Evolutionary conservation across 2,113 vertebrate genomes (phyloP).

Genomic region (Eubucco bourcierii): DNA sequence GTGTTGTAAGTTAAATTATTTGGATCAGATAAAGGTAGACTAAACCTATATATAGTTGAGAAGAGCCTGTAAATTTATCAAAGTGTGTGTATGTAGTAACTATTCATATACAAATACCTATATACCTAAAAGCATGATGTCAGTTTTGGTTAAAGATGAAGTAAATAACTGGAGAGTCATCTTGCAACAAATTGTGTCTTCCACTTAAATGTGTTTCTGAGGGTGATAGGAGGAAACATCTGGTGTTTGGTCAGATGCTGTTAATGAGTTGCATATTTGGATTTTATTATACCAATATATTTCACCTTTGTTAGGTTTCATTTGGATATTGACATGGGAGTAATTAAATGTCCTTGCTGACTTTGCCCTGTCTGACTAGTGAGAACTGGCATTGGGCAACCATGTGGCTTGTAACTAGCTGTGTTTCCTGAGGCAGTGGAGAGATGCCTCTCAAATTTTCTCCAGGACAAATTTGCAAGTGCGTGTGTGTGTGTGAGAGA

Average conservation of each 20-base stretch:
- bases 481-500: not conserved
- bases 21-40: not conserved
- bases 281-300: not conserved
- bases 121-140: constrained; percentile 13
- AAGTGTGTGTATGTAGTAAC: not conserved
- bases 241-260: constrained; percentile 23
- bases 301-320: constrained; percentile 9
- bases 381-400: not conserved
- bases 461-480: not conserved
- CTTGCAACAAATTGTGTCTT: constrained; percentile 19
- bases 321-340: not conserved
- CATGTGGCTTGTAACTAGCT: not conserved
- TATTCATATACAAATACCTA: constrained; percentile 15
- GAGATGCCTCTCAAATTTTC: not conserved
- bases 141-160: not conserved
- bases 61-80: not conserved
- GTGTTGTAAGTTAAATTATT: not conserved
- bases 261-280: not conserved
- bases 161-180: not conserved
- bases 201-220: not conserved
- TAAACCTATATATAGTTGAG: not conserved
- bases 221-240: not conserved
- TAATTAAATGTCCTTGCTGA: not conserved
- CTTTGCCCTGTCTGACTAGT: not conserved
- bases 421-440: not conserved